Percentiles rank a stretch among this genome's conserved stretches.
phyloP scores from a whole-genome alignment of 2,888 invertebrate genomes.

The Epirrhoe alternata region DNA sequence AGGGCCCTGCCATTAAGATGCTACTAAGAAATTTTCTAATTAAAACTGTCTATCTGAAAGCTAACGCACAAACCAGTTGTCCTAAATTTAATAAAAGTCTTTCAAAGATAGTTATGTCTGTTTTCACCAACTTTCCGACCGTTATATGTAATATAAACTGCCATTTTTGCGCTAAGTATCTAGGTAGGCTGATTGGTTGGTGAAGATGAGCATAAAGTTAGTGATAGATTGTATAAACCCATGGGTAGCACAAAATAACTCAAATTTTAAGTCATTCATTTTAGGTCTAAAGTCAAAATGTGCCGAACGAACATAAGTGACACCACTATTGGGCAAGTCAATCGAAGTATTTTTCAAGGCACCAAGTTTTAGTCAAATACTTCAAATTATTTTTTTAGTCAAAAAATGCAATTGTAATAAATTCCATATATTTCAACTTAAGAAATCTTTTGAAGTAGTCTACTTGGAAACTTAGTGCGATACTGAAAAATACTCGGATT shows the following conservation, averaged over 20 bases:
- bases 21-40: not conserved
- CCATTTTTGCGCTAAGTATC: not conserved
- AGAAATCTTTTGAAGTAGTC: no score
- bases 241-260: not conserved
- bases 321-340: no score
- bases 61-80: conserved; percentile 9
- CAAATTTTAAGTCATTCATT: no score
- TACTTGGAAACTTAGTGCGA: no score
- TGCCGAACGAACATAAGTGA: no score
- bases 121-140: not conserved
- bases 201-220: not conserved
- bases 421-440: no score
- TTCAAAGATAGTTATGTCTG: not conserved
- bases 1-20: conserved; percentile 7
- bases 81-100: not conserved
- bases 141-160: not conserved
- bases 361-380: no score
- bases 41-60: not conserved
- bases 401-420: no score
- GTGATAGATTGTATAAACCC: not conserved
- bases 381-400: no score
- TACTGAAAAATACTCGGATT: no score
- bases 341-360: no score
- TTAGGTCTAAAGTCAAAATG: no score
- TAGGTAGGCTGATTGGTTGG: not conserved